Conservation (phyloP, 2,797 vertebrate genomes). For the Kryptopterus vitreolus region DNA sequence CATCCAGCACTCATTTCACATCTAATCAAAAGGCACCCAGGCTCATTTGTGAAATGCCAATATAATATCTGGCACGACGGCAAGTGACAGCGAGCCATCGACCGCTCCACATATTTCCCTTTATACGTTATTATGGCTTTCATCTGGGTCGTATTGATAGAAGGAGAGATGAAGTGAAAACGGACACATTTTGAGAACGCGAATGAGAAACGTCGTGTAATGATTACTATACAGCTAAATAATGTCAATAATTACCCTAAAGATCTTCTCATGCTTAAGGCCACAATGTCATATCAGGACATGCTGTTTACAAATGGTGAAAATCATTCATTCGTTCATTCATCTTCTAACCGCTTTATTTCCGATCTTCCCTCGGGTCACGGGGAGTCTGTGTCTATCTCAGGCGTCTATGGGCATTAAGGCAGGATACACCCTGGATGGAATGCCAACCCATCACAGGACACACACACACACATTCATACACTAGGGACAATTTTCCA, state of each 20-base stretch:
- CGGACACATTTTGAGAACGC: not conserved
- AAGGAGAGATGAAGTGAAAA: not conserved
- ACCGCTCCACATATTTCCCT: conserved; percentile 33
- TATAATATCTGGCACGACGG: conserved; percentile 58
- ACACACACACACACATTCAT: too few relatives aligned
- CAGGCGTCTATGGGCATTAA: too few relatives aligned
- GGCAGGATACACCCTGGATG: too few relatives aligned
- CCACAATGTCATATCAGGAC: not conserved
- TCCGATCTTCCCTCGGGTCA: too few relatives aligned
- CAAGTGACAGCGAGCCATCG: conserved; percentile 49
- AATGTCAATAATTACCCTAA: not conserved
- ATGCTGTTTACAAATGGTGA: not conserved
- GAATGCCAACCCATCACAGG: too few relatives aligned
- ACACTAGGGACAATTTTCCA: too few relatives aligned
- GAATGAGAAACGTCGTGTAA: not conserved
- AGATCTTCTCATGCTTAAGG: not conserved
- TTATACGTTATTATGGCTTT: conserved; percentile 43
- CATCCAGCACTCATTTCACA: conserved; percentile 52
- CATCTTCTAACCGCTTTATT: too few relatives aligned
- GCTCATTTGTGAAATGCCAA: conserved; percentile 62
- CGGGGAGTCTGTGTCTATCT: too few relatives aligned
- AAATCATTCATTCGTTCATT: too few relatives aligned
- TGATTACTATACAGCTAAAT: not conserved
- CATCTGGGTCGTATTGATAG: conserved; percentile 37
- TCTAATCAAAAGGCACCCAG: conserved; percentile 50